Evolutionary conservation across 2,888 invertebrate species (phyloP).

Genomic region (Drosophila pseudotakahashii): DNA sequence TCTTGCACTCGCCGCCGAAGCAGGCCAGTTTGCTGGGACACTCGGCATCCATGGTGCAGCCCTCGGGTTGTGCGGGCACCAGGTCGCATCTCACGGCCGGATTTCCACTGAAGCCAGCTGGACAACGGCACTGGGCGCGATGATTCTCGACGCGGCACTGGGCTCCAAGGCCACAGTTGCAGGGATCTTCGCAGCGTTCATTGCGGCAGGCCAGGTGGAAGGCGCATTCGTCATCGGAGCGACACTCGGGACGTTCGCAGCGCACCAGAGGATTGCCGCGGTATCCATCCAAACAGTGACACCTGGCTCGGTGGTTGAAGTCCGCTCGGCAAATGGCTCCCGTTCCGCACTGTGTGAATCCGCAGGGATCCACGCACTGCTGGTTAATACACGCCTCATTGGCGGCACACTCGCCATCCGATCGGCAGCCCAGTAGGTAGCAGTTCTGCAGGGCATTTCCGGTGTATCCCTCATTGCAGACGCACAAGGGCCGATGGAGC

Average conservation of each 20-base stretch:
- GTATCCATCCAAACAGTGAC: slow-evolving; percentile 90
- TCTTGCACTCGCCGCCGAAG: slow-evolving; percentile 90
- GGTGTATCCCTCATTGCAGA: slow-evolving; percentile 91
- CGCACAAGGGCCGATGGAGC: slow-evolving; percentile 92
- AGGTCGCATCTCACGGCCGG: slow-evolving; percentile 88
- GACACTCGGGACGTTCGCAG: slow-evolving; percentile 92
- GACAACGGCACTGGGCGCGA: slow-evolving; percentile 91
- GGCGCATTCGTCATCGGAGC: slow-evolving; percentile 90
- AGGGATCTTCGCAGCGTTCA: slow-evolving; percentile 92
- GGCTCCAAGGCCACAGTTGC: slow-evolving; percentile 91
- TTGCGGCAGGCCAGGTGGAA: slow-evolving; percentile 91
- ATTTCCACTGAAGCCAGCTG: slow-evolving; percentile 92
- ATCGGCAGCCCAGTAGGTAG: slow-evolving; percentile 92
- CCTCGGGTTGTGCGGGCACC: slow-evolving; percentile 86
- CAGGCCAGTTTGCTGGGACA: slow-evolving; percentile 94
- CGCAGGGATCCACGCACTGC: slow-evolving; percentile 92
- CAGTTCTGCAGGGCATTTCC: slow-evolving; percentile 93
- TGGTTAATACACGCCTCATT: slow-evolving; percentile 93
- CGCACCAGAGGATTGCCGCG: slow-evolving; percentile 91
- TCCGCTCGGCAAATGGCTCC: slow-evolving; percentile 92
- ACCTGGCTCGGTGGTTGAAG: slow-evolving; percentile 90
- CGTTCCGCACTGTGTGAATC: slow-evolving; percentile 91
- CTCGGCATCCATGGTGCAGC: slow-evolving; percentile 92
- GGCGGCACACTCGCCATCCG: slow-evolving; percentile 92
- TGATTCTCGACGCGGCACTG: slow-evolving; percentile 92